Percentiles rank a stretch among this genome's conserved stretches.
phyloP scores from a whole-genome alignment of 2,113 vertebrate genomes.

The Grus americana region DNA sequence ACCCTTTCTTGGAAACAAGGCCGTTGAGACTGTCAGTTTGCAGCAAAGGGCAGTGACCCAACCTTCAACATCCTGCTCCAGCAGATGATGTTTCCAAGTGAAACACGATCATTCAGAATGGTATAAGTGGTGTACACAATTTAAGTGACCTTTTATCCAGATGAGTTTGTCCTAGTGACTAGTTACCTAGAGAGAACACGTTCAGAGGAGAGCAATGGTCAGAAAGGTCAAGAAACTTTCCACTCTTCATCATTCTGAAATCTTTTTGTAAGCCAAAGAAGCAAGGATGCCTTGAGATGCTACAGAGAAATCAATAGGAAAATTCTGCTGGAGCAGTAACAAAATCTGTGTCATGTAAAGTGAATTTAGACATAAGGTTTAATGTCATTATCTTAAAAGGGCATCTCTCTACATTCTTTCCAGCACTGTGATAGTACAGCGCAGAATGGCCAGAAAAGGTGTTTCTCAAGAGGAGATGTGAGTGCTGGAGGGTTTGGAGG shows the following conservation, averaged over 20 bases:
- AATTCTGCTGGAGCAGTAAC: not conserved
- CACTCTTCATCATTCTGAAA: not conserved
- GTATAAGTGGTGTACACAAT: not conserved
- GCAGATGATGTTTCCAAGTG: not conserved
- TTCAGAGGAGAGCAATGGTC: not conserved
- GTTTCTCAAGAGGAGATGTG: not conserved
- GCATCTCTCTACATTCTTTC: slow-evolving; percentile 2
- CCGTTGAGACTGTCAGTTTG: not conserved
- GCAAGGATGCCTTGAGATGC: not conserved
- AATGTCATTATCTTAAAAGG: slow-evolving; percentile 37
- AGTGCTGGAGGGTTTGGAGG: not conserved
- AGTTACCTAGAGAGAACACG: slow-evolving; percentile 1
- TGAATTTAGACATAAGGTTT: slow-evolving; percentile 20
- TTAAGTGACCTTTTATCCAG: not conserved
- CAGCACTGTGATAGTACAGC: not conserved
- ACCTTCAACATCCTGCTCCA: not conserved
- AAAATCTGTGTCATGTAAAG: not conserved
- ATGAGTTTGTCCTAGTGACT: slow-evolving; percentile 15
- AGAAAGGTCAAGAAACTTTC: slow-evolving; percentile 42
- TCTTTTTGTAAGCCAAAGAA: not conserved
- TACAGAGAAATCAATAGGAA: slow-evolving; percentile 32
- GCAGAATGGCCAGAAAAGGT: not conserved
- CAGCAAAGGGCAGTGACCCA: not conserved
- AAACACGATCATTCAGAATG: not conserved
- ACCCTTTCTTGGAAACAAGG: not conserved